These are phyloP conservation scores for Oceanodroma tethys DNA, from an alignment of 2,113 vertebrate species.

Conservation along the genomic window DNA sequence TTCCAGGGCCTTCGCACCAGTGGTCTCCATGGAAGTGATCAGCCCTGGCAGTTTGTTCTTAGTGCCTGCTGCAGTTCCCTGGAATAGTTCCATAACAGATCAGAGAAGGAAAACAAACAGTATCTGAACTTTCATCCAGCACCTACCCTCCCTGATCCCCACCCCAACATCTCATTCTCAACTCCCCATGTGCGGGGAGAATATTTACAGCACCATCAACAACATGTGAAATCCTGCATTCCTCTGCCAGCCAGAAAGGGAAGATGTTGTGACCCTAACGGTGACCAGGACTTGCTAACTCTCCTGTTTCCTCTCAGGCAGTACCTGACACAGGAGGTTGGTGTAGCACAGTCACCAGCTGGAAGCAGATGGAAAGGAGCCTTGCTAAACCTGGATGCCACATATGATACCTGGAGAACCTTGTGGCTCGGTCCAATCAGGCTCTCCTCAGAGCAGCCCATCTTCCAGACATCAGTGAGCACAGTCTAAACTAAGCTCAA, in stretches of 20 bases:
- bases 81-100: neutral
- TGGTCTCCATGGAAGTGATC: conserved; percentile 96
- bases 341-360: neutral
- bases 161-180: neutral
- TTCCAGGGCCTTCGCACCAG: conserved; percentile 93
- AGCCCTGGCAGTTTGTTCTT: conserved; percentile 97
- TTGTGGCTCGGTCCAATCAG: neutral
- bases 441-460: neutral
- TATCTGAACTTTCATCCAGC: neutral
- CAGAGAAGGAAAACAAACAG: neutral
- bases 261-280: neutral
- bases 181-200: neutral
- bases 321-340: neutral
- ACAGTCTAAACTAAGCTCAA: neutral
- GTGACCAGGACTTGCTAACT: neutral
- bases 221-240: neutral
- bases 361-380: neutral
- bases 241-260: neutral
- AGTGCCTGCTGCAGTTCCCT: conserved; percentile 96
- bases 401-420: neutral
- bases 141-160: neutral
- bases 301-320: neutral
- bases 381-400: neutral
- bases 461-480: neutral
- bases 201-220: neutral